phyloP scores from a whole-genome alignment of 2,888 invertebrate genomes.

The Mesorhabditis belari region DNA sequence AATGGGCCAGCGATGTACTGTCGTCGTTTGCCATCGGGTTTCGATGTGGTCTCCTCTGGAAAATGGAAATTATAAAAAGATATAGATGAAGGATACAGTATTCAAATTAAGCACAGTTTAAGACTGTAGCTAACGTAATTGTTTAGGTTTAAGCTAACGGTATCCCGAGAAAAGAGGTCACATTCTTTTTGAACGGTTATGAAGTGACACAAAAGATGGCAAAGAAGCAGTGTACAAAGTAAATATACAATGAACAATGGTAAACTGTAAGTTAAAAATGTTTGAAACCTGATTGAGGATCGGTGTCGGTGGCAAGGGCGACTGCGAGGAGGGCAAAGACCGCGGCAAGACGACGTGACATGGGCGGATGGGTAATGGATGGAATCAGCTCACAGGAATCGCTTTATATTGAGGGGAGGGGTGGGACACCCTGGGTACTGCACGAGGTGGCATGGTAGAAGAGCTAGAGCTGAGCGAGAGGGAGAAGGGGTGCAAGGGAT shows the following conservation, averaged over 20 bases:
- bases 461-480: background rate
- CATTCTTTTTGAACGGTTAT: too few relatives aligned
- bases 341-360: background rate
- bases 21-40: background rate
- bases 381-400: background rate
- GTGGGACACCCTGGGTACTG: background rate
- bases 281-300: too few relatives aligned
- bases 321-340: background rate
- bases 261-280: too few relatives aligned
- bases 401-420: background rate
- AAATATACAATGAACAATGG: too few relatives aligned
- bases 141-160: background rate
- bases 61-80: background rate
- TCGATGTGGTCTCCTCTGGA: background rate
- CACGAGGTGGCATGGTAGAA: background rate
- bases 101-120: background rate
- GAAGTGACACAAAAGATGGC: too few relatives aligned
- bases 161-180: too few relatives aligned
- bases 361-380: background rate
- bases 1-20: background rate
- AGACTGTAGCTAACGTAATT: background rate
- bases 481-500: background rate
- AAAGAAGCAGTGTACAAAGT: too few relatives aligned
- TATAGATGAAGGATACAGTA: background rate
- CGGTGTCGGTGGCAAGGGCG: background rate